These are phyloP conservation scores for Pseudomugil tenellus DNA, from an alignment of 2,797 vertebrate genomes.

Conservation along the genomic window DNA sequence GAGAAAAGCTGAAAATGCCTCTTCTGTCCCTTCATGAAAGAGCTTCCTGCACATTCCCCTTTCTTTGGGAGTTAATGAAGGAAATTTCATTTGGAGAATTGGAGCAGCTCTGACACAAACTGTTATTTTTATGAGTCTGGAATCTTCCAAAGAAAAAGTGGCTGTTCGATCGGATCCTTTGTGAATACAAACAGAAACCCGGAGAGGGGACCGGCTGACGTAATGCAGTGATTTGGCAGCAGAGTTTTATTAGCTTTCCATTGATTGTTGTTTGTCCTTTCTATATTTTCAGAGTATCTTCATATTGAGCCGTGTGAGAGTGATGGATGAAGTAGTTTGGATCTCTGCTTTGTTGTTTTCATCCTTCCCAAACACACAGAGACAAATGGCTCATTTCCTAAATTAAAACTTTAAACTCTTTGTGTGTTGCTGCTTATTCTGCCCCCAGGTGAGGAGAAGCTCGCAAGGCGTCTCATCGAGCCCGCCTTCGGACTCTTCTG, in stretches of 20 bases:
- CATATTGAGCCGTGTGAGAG: slow-evolving; percentile 25
- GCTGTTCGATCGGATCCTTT: background rate
- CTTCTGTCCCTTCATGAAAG: background rate
- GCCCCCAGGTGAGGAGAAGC: slow-evolving; percentile 9
- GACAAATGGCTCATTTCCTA: background rate
- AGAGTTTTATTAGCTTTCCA: slow-evolving; percentile 22
- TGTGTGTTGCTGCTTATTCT: background rate
- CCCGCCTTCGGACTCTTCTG: slow-evolving; percentile 1
- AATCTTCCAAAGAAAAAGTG: background rate
- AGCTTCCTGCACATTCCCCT: background rate
- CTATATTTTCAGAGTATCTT: slow-evolving; percentile 36
- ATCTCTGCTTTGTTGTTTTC: slow-evolving; percentile 29
- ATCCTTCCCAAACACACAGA: slow-evolving; percentile 25
- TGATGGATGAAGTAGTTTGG: slow-evolving; percentile 49
- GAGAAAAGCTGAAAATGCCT: background rate
- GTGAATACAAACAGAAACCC: slow-evolving; percentile 16
- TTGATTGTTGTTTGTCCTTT: slow-evolving; percentile 18
- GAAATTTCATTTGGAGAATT: background rate
- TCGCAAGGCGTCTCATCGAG: background rate
- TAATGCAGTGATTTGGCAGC: slow-evolving; percentile 21
- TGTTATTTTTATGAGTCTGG: background rate
- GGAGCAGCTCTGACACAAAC: background rate
- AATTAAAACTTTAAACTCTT: background rate
- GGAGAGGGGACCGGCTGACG: slow-evolving; percentile 22
- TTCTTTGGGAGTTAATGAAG: background rate